These are phyloP conservation scores for Columba janthina DNA, from an alignment of 2,113 vertebrate species.

Conservation along the genomic window DNA sequence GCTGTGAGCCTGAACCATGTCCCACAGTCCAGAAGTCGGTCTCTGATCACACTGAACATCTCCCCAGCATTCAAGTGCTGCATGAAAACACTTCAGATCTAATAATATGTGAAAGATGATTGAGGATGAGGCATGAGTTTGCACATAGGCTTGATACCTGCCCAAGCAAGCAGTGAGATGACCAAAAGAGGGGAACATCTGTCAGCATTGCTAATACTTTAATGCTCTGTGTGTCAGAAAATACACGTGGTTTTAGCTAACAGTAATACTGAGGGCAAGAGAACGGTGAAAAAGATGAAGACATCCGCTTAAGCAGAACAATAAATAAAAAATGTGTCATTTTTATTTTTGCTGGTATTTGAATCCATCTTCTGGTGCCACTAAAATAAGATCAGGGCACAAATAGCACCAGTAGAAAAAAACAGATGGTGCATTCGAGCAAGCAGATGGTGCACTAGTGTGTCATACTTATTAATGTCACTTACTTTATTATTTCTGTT, in stretches of 20 bases:
- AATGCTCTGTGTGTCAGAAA: not conserved
- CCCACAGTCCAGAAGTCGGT: fast-evolving
- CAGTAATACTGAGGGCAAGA: not conserved
- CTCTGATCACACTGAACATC: not conserved
- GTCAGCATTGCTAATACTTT: not conserved
- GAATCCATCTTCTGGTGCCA: not conserved
- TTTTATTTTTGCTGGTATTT: not conserved
- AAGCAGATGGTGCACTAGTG: not conserved
- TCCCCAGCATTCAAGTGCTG: not conserved
- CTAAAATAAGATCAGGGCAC: not conserved
- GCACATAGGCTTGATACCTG: not conserved
- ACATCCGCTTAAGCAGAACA: not conserved
- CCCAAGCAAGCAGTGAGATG: not conserved
- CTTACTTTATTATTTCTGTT: not conserved
- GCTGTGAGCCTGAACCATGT: fast-evolving
- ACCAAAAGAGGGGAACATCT: not conserved
- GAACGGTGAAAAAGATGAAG: not conserved
- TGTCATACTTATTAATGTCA: not conserved
- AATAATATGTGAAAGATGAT: not conserved
- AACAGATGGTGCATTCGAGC: not conserved
- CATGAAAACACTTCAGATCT: not conserved
- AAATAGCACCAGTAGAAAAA: not conserved
- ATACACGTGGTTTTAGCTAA: not conserved
- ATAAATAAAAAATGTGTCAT: not conserved
- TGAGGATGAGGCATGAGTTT: not conserved